These are phyloP conservation scores for Hestina assimilis DNA, from an alignment of 1,140 invertebrate genomes.

Conservation along the genomic window DNA sequence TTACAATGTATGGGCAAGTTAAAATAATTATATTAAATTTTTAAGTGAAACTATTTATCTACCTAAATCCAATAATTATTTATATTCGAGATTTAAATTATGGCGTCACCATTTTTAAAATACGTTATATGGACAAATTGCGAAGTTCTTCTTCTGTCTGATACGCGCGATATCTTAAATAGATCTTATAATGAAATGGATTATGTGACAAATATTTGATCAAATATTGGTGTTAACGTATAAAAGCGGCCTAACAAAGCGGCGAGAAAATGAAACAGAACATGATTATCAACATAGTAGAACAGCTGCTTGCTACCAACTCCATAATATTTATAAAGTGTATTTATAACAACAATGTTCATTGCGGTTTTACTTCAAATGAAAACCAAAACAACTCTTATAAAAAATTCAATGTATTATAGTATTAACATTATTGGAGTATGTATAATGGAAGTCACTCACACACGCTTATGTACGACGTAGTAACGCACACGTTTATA, in stretches of 20 bases:
- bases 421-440: not conserved
- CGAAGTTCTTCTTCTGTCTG: not conserved
- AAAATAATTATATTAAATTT: too few species aligned
- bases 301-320: constrained; percentile 47
- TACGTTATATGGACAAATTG: not conserved
- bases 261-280: constrained; percentile 55
- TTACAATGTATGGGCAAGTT: too few species aligned
- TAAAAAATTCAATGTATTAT: constrained; percentile 13
- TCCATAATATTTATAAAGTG: constrained; percentile 12
- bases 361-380: constrained; percentile 13
- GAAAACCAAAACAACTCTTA: not conserved
- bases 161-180: not conserved
- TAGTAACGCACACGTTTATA: constrained; percentile 29
- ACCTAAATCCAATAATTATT: not conserved
- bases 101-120: not conserved
- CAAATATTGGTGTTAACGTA: constrained; percentile 41
- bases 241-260: constrained; percentile 38
- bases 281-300: constrained; percentile 50
- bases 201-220: constrained; percentile 17
- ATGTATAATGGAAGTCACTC: not conserved
- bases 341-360: constrained; percentile 12
- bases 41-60: too few species aligned
- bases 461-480: constrained; percentile 33
- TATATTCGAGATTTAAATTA: not conserved
- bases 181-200: not conserved